phyloP scores from a whole-genome alignment of 92 coral and sea anemone genomes.

The Scolanthus callimorphus region DNA sequence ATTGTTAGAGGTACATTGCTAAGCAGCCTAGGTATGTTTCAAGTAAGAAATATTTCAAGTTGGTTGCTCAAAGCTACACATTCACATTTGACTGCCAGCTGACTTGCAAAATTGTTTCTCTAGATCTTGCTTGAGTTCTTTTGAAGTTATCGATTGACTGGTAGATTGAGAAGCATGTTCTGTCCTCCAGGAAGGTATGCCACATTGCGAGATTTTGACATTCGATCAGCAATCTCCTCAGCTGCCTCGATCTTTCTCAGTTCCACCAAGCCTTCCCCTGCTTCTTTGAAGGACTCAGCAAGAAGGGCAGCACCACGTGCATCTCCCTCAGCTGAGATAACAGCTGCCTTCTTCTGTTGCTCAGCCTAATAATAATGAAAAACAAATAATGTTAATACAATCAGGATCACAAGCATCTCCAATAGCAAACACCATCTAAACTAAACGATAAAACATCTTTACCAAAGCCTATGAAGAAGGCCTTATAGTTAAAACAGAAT shows the following conservation, averaged over 20 bases:
- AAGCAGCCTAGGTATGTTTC: no score
- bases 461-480: no score
- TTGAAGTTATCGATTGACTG: slow-evolving; percentile 73
- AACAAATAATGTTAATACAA: background rate
- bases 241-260: slow-evolving; percentile 95
- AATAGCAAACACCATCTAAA: no score
- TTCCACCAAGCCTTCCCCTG: slow-evolving; percentile 96
- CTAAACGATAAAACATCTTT: no score
- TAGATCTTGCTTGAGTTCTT: no score
- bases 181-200: slow-evolving; percentile 94
- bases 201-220: slow-evolving; percentile 85
- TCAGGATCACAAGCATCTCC: no score
- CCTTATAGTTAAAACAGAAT: no score
- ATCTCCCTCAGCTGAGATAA: slow-evolving; percentile 96
- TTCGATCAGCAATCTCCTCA: slow-evolving; percentile 88
- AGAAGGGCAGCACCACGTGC: slow-evolving; percentile 91
- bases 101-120: no score
- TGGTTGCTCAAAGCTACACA: no score
- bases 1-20: no score
- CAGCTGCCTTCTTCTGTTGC: slow-evolving; percentile 88
- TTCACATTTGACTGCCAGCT: no score
- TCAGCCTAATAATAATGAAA: slow-evolving; percentile 87
- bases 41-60: no score
- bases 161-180: slow-evolving; percentile 89
- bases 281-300: slow-evolving; percentile 88